phyloP scores from a whole-genome alignment of 2,797 vertebrate species.

The Margarornis squamiger region DNA sequence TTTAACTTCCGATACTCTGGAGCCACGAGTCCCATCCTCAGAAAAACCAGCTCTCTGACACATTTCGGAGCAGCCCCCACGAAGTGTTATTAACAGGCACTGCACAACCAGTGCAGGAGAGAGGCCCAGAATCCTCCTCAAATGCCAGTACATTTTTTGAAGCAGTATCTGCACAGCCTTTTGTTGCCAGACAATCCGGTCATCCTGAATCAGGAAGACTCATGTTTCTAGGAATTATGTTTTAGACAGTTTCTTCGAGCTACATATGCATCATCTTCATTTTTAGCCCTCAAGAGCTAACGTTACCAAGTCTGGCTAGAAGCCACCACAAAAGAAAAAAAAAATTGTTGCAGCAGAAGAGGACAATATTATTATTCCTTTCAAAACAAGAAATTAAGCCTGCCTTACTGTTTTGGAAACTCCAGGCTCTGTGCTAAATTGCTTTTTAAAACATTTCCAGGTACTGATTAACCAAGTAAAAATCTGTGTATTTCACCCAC shows the following conservation, averaged over 20 bases:
- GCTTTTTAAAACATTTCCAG: not conserved
- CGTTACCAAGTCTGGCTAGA: not conserved
- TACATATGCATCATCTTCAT: not conserved
- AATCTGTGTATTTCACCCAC: not conserved
- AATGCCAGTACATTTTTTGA: not conserved
- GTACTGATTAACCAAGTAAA: not conserved
- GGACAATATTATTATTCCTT: not conserved
- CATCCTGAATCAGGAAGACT: not conserved
- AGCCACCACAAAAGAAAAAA: not conserved
- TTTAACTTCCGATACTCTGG: not conserved
- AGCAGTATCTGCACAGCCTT: not conserved
- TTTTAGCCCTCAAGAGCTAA: not conserved
- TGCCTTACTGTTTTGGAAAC: not conserved
- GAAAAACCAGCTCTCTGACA: not conserved
- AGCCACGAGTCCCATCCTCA: not conserved
- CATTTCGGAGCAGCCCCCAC: not conserved
- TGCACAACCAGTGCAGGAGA: not conserved
- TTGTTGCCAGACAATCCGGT: not conserved
- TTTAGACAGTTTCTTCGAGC: not conserved
- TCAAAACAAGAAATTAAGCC: not conserved
- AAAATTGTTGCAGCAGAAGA: not conserved
- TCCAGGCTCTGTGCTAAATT: not conserved
- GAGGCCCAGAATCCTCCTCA: not conserved
- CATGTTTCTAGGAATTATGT: not conserved
- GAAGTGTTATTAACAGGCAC: rapidly evolving